Evolutionary conservation across 2,888 invertebrate genomes (phyloP), one percentile per base, ranked within the genome.

Genomic region (Rotaria magnacalcarata): DNA sequence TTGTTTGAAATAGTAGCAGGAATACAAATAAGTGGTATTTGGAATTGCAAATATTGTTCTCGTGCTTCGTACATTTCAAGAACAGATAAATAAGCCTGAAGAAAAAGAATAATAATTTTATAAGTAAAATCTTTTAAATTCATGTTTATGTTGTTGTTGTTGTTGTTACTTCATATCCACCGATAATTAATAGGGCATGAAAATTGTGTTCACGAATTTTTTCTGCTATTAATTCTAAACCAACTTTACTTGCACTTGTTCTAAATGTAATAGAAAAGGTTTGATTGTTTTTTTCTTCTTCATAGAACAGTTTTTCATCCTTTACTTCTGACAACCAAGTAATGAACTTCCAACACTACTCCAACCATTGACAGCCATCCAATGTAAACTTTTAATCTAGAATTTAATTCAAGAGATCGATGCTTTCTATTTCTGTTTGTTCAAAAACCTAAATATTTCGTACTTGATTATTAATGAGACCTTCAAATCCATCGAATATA

Each of bases 1-100:
- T 99, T 99, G 92, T 99, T 99, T 90, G 96, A 97, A 90, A 99
- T 99, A 56, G 99, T 99, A 84, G 96, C 94, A 0, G 99, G 99
- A 85, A 99, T 94, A 88, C 97, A 95, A 88, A 95, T 94, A 89
- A 99, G 94, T 0, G 99, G 99, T 89, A 99, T 96, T 90, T 95
- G 94, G 91, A 99, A 95, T 90, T 96, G 95, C 0, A 93, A 94
- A 92, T 93, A 94, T 88, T 94, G 93, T 0, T 92, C 91, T 52
- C 96, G 93, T 10, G 93, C 93, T 88, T 95, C 95, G 87, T 93
- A 93, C 88, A 97, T 91, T 90, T 94, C 94, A 52, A 95, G 89
- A 3, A 85, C 50, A 6, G 85, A 86, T 34, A 58, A 50, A 84
- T 88, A 87, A 16, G 86, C 86, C 74, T 86, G n/a, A 10, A 80